phyloP scores from a whole-genome alignment of 2,797 vertebrate species.

The Coilia nasus region DNA sequence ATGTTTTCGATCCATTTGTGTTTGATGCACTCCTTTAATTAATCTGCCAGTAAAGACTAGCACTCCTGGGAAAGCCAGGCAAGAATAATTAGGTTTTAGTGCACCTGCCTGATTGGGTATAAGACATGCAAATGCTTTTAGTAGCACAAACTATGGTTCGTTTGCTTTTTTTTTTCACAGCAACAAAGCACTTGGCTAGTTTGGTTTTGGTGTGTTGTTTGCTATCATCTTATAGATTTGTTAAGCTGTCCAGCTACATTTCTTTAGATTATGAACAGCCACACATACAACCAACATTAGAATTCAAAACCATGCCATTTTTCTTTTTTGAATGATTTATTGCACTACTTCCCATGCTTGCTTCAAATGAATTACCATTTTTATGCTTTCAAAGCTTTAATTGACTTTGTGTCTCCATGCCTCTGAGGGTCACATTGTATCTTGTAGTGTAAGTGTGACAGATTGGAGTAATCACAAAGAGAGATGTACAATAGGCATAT shows the following conservation, averaged over 20 bases:
- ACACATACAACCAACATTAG: neutral
- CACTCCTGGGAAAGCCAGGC: neutral
- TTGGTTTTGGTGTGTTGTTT: neutral
- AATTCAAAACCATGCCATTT: neutral
- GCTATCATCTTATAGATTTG: neutral
- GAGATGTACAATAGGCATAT: conserved; percentile 38
- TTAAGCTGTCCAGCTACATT: neutral
- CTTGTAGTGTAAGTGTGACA: conserved; percentile 36
- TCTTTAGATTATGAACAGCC: neutral
- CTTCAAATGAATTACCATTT: neutral
- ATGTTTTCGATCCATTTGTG: neutral
- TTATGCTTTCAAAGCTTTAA: neutral
- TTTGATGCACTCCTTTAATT: conserved; percentile 13
- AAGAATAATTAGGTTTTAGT: neutral
- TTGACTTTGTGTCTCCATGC: neutral
- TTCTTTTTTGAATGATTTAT: neutral
- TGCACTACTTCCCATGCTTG: neutral
- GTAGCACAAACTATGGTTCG: neutral
- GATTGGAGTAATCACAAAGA: conserved; percentile 48
- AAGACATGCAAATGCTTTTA: neutral
- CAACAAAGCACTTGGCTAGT: neutral
- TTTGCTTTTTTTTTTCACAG: neutral
- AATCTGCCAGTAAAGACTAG: neutral
- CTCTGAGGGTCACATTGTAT: conserved; percentile 39
- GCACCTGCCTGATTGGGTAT: neutral